Evolutionary conservation across 1,140 invertebrate genomes (phyloP), one percentile per base, ranked within the genome.

Genomic region (Ostrea edulis): DNA sequence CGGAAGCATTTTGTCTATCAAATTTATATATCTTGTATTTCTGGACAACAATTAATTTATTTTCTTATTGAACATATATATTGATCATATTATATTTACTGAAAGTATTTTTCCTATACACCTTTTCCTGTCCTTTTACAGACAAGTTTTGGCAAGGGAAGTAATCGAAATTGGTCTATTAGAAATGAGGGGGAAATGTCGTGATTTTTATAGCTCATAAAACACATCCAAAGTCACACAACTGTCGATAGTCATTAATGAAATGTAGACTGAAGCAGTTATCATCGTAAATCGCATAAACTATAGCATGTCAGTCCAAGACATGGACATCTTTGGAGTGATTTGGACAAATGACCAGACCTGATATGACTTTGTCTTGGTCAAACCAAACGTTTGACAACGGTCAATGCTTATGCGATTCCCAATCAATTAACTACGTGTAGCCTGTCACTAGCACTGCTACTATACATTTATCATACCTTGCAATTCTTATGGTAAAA

Each of bases 131-230:
- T 44, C 35, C 35, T 44, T 44, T 44, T 44, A 44, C 35, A 44
- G 35, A 44, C 35, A 44, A 44, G 35, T 44, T 44, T 44, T 44
- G 35, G 35, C 35, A 44, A 44, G 35, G 35, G 35, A 44, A 44
- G 35, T 44, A 44, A 44, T 44, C 25, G 29, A 71, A 77, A 77
- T 62, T 62, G 55, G n/a, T 35, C 25, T 29, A 62, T n/a, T 62
- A 62, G 58, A 62, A 77, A 77, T 77, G 68, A 77, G 29, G 29
- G 12, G 29, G 55, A 62, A 62, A 29, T 35, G 25, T 25, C 68
- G 68, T 77, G 68, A 77, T 35, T 77, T 77, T 77, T 77, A 77
- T 25, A 35, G 25, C 14, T 25, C 11, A 77, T 77, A 77, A 77
- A 77, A 77, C 17, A 35, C 12, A 14, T 35, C 68, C 29, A 29